These are phyloP conservation scores for Enhydra lutris DNA, from an alignment of 2,113 vertebrate species.

Conservation along the genomic window DNA sequence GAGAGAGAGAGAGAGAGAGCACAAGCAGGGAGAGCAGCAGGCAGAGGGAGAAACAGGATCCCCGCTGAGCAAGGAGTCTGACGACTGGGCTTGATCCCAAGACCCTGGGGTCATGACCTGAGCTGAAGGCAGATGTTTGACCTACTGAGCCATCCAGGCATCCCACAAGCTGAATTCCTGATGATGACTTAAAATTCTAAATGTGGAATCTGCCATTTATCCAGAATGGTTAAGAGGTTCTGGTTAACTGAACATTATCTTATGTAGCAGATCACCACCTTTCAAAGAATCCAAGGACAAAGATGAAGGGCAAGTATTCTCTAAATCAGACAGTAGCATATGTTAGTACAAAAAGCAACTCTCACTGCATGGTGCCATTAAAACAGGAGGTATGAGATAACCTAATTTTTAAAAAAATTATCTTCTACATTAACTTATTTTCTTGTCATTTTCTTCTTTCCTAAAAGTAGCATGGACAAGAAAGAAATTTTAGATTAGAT, in stretches of 20 bases:
- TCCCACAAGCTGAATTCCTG: neutral
- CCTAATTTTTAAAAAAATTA: neutral
- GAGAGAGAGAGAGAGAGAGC: too few species aligned
- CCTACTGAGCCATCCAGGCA: too few species aligned
- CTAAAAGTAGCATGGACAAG: neutral
- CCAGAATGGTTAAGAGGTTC: neutral
- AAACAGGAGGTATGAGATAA: neutral
- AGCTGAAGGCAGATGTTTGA: too few species aligned
- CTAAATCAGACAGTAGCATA: neutral
- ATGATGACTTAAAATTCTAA: neutral
- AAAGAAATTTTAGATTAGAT: neutral
- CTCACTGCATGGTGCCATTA: neutral
- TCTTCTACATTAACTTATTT: neutral
- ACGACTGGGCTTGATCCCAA: too few species aligned
- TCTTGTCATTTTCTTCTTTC: neutral
- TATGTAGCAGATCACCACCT: neutral
- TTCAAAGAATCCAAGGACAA: neutral
- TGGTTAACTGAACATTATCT: neutral
- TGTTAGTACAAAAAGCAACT: neutral
- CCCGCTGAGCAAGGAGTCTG: too few species aligned
- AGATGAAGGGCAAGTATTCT: neutral
- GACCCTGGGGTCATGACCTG: too few species aligned
- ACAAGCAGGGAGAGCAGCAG: too few species aligned
- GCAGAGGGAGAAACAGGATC: too few species aligned
- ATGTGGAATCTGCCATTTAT: neutral